Conservation (phyloP, 1,140 invertebrate species). For the Ceratina japonica region DNA sequence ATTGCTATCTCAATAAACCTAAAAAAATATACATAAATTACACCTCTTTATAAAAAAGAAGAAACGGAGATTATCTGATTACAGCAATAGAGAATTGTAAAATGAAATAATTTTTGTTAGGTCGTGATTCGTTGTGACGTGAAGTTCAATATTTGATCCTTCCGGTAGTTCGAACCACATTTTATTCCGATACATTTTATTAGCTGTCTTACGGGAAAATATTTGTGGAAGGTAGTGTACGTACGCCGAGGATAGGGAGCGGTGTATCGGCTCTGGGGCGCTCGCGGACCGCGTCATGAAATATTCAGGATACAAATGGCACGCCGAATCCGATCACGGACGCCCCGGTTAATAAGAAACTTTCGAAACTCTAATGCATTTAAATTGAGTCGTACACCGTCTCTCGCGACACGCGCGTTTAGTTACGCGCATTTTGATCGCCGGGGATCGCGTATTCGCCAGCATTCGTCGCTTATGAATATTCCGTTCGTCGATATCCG, state of each 20-base stretch:
- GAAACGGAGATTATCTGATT: too few species aligned
- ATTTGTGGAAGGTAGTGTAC: neutral
- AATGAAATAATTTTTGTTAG: too few species aligned
- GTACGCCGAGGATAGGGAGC: neutral
- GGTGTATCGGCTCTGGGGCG: neutral
- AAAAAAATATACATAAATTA: too few species aligned
- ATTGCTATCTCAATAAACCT: too few species aligned
- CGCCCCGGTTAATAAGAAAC: constrained; percentile 61
- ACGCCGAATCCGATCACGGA: constrained; percentile 50
- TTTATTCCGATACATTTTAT: too few species aligned
- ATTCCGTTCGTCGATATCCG: neutral
- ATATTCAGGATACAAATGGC: constrained; percentile 62
- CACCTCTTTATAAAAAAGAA: too few species aligned
- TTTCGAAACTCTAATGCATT: constrained; percentile 62
- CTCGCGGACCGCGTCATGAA: constrained; percentile 47
- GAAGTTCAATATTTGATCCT: too few species aligned
- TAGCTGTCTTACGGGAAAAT: too few species aligned
- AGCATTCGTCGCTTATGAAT: neutral
- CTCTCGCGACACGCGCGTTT: constrained; percentile 44
- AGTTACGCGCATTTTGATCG: constrained; percentile 46
- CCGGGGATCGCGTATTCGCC: constrained; percentile 14
- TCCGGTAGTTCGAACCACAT: too few species aligned
- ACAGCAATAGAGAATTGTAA: too few species aligned
- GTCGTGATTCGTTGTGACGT: too few species aligned
- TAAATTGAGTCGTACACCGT: constrained; percentile 46